phyloP scores from a whole-genome alignment of 2,113 vertebrate species.

The Passer montanus region DNA sequence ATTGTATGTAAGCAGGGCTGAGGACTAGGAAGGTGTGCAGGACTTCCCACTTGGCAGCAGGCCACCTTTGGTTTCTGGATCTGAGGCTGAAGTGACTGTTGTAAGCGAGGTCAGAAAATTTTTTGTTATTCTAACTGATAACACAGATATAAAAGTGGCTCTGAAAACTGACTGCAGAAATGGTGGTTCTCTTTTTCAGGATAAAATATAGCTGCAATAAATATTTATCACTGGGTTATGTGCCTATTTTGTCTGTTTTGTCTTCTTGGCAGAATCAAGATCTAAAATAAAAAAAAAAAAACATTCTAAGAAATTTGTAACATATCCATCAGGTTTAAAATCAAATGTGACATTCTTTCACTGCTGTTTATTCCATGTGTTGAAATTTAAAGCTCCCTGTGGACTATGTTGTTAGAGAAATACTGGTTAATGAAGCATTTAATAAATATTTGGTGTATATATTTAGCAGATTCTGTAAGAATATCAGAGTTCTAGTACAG shows the following conservation, averaged over 20 bases:
- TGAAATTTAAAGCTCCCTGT: neutral
- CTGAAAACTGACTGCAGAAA: neutral
- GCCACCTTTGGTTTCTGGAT: neutral
- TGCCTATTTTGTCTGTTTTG: neutral
- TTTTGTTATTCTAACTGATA: neutral
- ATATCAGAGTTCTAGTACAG: neutral
- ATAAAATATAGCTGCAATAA: neutral
- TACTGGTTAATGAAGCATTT: neutral
- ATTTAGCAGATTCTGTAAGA: neutral
- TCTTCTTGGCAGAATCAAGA: neutral
- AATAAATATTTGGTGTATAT: neutral
- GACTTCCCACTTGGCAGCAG: neutral
- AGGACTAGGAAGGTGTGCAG: neutral
- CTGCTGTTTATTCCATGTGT: neutral
- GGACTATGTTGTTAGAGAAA: neutral
- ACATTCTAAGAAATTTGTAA: neutral
- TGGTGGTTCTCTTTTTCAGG: neutral
- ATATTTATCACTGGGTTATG: neutral
- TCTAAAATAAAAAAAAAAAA: conserved; percentile 7
- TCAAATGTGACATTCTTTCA: neutral
- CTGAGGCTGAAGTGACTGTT: neutral
- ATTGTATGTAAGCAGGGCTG: neutral
- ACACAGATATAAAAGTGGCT: neutral
- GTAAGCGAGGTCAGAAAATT: neutral
- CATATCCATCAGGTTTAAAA: neutral